Evolutionary conservation across 1,140 invertebrate genomes (phyloP).

Genomic region (Caenorhabditis remanei): DNA sequence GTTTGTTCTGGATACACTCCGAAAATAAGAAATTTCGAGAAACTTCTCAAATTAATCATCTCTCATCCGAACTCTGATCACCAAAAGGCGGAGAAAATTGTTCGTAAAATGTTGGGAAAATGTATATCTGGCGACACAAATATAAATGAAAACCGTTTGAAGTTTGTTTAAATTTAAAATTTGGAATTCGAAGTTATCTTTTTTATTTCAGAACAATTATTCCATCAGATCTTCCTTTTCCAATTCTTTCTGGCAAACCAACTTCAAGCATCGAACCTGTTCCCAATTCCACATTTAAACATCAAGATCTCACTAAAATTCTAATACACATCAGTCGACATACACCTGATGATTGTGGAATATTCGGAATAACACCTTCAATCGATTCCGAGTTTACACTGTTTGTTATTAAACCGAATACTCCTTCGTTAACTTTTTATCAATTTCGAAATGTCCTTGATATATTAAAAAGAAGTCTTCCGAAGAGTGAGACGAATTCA

Average conservation of each 20-base stretch:
- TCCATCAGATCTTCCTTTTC: neutral
- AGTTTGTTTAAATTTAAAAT: neutral
- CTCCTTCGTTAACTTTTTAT: neutral
- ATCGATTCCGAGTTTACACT: slow-evolving; percentile 9
- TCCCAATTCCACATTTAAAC: neutral
- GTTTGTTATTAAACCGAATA: slow-evolving; percentile 12
- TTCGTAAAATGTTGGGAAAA: slow-evolving; percentile 8
- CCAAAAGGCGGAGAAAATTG: neutral
- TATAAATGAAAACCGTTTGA: neutral
- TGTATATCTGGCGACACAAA: neutral
- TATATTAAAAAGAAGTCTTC: neutral
- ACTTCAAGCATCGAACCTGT: neutral
- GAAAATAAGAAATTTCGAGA: neutral
- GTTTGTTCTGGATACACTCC: slow-evolving; percentile 2
- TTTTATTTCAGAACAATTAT: slow-evolving; percentile 1
- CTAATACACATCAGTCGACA: slow-evolving; percentile 1
- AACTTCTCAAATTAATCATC: neutral
- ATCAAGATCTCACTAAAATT: neutral
- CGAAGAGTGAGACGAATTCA: neutral
- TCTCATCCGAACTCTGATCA: neutral
- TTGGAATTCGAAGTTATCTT: too few relatives aligned
- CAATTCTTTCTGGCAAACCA: neutral
- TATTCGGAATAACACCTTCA: slow-evolving; percentile 10
- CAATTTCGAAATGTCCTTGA: slow-evolving; percentile 4
- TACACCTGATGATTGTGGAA: neutral